A percentile compares a stretch with the other conserved stretches of the same genome.
These are phyloP conservation scores for Percina caprodes DNA, from an alignment of 2,113 vertebrate species.

Conservation along the genomic window DNA sequence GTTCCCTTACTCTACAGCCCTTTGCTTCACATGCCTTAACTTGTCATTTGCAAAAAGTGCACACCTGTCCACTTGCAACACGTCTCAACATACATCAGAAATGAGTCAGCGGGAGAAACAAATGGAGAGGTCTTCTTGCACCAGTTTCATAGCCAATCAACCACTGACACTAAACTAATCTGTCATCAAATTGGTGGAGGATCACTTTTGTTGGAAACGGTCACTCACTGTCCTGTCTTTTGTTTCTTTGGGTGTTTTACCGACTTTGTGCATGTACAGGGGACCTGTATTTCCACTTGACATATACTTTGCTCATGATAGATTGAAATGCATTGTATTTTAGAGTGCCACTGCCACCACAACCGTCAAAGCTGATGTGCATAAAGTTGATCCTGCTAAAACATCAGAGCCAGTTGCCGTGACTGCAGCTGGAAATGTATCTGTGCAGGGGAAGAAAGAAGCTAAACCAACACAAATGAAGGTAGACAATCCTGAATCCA, in stretches of 20 bases:
- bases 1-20: not conserved
- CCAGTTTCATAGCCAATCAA: slow-evolving; percentile 1
- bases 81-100: not conserved
- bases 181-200: slow-evolving; percentile 26
- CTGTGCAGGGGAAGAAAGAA: slow-evolving; percentile 56
- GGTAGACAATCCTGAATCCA: slow-evolving; percentile 47
- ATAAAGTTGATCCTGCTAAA: slow-evolving; percentile 63
- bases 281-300: slow-evolving; percentile 5
- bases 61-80: slow-evolving; percentile 15
- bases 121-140: not conserved
- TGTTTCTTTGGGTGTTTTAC: not conserved
- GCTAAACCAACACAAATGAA: slow-evolving; percentile 50
- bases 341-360: slow-evolving; percentile 61
- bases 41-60: slow-evolving; percentile 16
- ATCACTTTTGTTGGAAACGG: slow-evolving; percentile 8
- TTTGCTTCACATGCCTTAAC: slow-evolving; percentile 13
- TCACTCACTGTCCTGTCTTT: not conserved
- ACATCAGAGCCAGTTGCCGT: slow-evolving; percentile 42
- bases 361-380: slow-evolving; percentile 63
- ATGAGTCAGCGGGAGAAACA: slow-evolving; percentile 15
- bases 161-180: not conserved
- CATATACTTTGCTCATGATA: slow-evolving; percentile 26
- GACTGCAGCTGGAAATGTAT: slow-evolving; percentile 42
- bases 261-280: not conserved
- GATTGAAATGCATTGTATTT: slow-evolving; percentile 51